Percentiles rank a stretch among this genome's conserved stretches.
Evolutionary conservation across 2,888 invertebrate genomes (phyloP).

Genomic region (Eubasilissa splendida): DNA sequence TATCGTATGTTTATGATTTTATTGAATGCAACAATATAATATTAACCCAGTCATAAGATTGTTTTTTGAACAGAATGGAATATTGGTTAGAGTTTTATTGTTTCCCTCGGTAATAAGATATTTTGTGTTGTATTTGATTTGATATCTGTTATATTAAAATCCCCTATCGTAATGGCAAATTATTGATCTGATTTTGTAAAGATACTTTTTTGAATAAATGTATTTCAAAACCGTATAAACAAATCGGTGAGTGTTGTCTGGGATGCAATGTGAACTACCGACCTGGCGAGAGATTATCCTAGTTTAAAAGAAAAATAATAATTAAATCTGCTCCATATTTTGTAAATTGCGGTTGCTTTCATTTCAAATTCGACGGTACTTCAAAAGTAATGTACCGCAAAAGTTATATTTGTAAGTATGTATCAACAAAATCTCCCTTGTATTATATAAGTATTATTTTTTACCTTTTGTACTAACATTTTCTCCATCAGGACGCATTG

Average conservation of each 20-base stretch:
- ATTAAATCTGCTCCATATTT: background rate
- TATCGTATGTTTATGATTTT: constrained; percentile 37
- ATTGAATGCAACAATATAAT: constrained; percentile 11
- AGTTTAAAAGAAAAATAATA: background rate
- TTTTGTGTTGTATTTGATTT: constrained; percentile 28
- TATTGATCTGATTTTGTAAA: background rate
- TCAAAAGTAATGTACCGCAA: background rate
- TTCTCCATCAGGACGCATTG: background rate
- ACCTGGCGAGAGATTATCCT: background rate
- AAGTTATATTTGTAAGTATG: background rate
- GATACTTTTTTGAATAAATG: too few species aligned
- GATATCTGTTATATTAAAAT: background rate
- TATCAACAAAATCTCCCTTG: background rate
- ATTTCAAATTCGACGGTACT: constrained; percentile 3
- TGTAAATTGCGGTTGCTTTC: constrained; percentile 10
- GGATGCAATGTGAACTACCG: constrained; percentile 2
- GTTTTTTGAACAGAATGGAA: background rate
- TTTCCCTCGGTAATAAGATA: constrained; percentile 5
- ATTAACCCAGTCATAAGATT: background rate
- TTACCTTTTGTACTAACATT: constrained; percentile 32
- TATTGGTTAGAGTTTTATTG: background rate
- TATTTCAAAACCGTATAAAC: too few species aligned
- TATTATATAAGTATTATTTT: constrained; percentile 15
- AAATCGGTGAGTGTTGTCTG: background rate
- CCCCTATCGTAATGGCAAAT: background rate